A percentile compares a stretch with the other conserved stretches of the same genome.
Conservation (phyloP, 2,113 vertebrate genomes). For the Tautogolabrus adspersus region DNA sequence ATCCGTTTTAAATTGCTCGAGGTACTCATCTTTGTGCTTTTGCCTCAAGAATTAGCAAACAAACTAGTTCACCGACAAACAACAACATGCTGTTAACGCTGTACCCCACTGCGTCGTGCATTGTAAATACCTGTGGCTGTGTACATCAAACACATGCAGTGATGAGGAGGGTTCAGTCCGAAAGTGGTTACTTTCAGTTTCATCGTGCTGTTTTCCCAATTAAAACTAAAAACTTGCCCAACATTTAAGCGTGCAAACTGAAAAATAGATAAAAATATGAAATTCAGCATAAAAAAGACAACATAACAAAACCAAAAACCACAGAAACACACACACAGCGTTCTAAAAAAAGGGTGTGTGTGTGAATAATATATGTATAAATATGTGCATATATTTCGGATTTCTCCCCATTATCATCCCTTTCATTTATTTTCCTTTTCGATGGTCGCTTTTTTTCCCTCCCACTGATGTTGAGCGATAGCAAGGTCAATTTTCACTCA, state of each 20-base stretch:
- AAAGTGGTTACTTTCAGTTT: neutral
- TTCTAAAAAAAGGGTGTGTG: slow-evolving; percentile 7
- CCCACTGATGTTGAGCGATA: slow-evolving; percentile 54
- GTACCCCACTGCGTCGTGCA: neutral
- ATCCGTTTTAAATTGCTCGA: slow-evolving; percentile 22
- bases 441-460: neutral
- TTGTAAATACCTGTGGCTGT: slow-evolving; percentile 31
- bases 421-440: slow-evolving; percentile 67
- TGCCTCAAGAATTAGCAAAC: slow-evolving; percentile 27
- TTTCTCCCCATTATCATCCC: slow-evolving; percentile 62
- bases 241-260: neutral
- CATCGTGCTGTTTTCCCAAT: neutral
- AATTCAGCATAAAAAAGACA: slow-evolving; percentile 9
- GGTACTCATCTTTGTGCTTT: slow-evolving; percentile 29
- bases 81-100: slow-evolving; percentile 12
- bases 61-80: slow-evolving; percentile 35
- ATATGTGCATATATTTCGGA: slow-evolving; percentile 73
- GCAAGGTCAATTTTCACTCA: slow-evolving; percentile 44
- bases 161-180: too few relatives aligned
- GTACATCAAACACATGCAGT: slow-evolving; percentile 5
- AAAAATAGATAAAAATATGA: slow-evolving; percentile 4
- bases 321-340: neutral
- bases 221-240: neutral
- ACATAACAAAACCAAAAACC: slow-evolving; percentile 22
- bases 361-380: slow-evolving; percentile 64